Evolutionary conservation across 1,140 invertebrate genomes (phyloP).

Genomic region (Euglossa dilemma): DNA sequence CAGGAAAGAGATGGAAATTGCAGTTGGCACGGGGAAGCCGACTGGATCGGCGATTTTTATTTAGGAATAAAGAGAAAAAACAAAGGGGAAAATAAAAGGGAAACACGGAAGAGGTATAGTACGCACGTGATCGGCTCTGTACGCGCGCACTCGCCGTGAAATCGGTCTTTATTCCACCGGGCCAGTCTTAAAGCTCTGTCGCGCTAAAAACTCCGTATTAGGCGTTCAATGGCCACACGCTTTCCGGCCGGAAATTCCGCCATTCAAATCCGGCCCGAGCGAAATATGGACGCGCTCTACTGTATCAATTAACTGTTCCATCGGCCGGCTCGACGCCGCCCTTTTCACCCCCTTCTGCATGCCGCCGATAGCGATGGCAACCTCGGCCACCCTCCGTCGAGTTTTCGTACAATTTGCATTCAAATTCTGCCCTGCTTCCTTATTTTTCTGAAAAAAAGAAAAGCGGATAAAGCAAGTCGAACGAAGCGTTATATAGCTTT

Average conservation of each 20-base stretch:
- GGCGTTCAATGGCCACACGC: slow-evolving; percentile 28
- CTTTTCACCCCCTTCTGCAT: slow-evolving; percentile 32
- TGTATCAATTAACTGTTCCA: slow-evolving; percentile 63
- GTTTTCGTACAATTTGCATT: slow-evolving; percentile 1
- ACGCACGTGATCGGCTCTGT: slow-evolving; percentile 18
- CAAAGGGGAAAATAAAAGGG: not conserved
- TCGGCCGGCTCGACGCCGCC: slow-evolving; percentile 39
- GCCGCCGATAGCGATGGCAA: slow-evolving; percentile 37
- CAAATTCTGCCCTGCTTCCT: no score
- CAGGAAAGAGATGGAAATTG: not conserved
- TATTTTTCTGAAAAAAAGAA: no score
- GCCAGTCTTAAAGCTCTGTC: slow-evolving; percentile 51
- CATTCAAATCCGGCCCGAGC: slow-evolving; percentile 55
- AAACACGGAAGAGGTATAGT: not conserved
- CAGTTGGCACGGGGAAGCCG: slow-evolving; percentile 9
- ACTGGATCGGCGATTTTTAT: slow-evolving; percentile 24
- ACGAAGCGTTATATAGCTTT: no score
- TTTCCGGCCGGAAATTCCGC: slow-evolving; percentile 38
- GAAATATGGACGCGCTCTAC: slow-evolving; percentile 44
- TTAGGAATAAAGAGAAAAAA: slow-evolving; percentile 9
- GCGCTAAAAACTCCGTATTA: slow-evolving; percentile 56
- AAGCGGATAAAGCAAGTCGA: no score
- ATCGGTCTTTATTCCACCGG: slow-evolving; percentile 39
- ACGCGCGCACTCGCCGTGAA: slow-evolving; percentile 26
- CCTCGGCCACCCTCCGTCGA: not conserved